A percentile compares a stretch with the other conserved stretches of the same genome.
Evolutionary conservation across 1,140 invertebrate genomes (phyloP).

Genomic region (Akabosia matsudoensis): DNA sequence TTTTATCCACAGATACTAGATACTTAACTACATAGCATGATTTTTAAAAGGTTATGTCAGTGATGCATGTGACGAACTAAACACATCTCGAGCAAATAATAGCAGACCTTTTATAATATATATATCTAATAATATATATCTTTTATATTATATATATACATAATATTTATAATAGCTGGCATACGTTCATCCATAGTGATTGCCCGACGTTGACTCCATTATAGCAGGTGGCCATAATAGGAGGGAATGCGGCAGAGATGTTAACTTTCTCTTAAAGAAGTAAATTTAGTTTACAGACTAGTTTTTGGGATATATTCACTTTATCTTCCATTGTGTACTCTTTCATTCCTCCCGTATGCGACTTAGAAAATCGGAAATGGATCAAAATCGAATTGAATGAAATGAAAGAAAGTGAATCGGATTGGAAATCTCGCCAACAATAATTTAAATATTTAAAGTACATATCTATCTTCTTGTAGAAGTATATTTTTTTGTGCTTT

Average conservation of each 20-base stretch:
- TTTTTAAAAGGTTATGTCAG: neutral
- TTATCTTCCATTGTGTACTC: neutral
- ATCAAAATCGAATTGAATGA: slow-evolving; percentile 38
- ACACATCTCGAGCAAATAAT: no score
- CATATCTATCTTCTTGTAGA: neutral
- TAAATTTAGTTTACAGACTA: neutral
- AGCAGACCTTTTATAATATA: no score
- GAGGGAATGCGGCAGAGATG: no score
- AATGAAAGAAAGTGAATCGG: slow-evolving; percentile 44
- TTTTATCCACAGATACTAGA: slow-evolving; percentile 44
- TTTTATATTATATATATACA: no score
- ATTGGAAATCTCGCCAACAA: slow-evolving; percentile 35
- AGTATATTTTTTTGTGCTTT: slow-evolving; percentile 25
- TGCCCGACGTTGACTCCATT: no score
- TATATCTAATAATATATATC: no score
- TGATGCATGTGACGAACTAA: neutral
- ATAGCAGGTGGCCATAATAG: no score
- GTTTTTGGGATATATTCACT: slow-evolving; percentile 17
- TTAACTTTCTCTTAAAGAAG: neutral
- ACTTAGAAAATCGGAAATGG: slow-evolving; percentile 1
- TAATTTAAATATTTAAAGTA: neutral
- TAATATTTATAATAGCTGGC: no score
- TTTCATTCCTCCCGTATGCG: neutral
- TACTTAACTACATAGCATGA: neutral
- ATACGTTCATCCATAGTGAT: no score